Evolutionary conservation across 2,888 invertebrate genomes (phyloP).

Genomic region (Steinernema hermaphroditum): DNA sequence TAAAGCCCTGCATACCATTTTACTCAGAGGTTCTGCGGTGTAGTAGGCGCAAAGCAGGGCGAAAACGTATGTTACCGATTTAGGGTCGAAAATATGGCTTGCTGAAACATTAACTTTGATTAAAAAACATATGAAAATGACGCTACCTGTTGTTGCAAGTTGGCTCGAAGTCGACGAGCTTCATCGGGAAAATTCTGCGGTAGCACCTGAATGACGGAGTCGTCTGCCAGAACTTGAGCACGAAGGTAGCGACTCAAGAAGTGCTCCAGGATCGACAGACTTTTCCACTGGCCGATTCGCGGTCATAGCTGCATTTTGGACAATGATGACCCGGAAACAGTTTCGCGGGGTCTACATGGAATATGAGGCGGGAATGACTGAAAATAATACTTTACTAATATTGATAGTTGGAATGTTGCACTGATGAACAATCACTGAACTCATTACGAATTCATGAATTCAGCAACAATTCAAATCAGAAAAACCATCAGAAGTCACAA

Average conservation of each 20-base stretch:
- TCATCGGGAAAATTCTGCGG: constrained; percentile 82
- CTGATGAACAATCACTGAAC: neutral
- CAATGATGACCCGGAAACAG: constrained; percentile 34
- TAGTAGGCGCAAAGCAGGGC: constrained; percentile 36
- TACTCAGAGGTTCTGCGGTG: neutral
- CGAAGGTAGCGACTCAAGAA: constrained; percentile 80
- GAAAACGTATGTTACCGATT: constrained; percentile 45
- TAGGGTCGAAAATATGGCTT: constrained; percentile 43
- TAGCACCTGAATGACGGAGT: constrained; percentile 77
- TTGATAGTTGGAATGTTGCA: neutral
- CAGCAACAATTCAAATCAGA: no score
- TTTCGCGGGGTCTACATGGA: neutral
- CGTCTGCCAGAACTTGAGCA: constrained; percentile 86
- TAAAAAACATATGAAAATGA: neutral
- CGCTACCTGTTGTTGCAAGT: neutral
- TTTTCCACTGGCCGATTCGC: constrained; percentile 29
- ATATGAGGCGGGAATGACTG: neutral
- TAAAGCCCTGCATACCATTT: neutral
- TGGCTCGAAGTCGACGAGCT: constrained; percentile 69
- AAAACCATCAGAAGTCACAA: no score
- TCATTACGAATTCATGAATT: no score
- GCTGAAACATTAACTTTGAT: constrained; percentile 32
- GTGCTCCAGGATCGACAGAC: constrained; percentile 78
- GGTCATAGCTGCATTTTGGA: constrained; percentile 50
- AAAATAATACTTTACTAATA: no score